Evolutionary conservation across 2,888 invertebrate genomes (phyloP).

Genomic region (Agapostemon virescens): DNA sequence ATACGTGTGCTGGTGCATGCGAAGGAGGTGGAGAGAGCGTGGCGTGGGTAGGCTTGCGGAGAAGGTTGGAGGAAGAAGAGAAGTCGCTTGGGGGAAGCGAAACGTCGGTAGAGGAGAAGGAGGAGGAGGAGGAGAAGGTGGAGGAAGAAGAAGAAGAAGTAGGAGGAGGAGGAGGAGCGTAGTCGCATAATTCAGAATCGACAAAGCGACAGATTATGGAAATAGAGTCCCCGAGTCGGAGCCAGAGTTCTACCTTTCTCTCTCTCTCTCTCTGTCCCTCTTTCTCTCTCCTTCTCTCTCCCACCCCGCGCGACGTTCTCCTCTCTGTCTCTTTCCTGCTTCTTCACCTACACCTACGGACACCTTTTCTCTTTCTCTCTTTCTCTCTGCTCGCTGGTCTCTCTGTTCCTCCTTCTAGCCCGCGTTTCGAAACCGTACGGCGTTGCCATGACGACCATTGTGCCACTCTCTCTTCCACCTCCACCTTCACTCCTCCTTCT

Average conservation of each 20-base stretch:
- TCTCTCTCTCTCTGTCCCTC: slow-evolving; percentile 53
- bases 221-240: slow-evolving; percentile 79
- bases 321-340: slow-evolving; percentile 30
- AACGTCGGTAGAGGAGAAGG: slow-evolving; percentile 18
- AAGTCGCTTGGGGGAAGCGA: slow-evolving; percentile 44
- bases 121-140: slow-evolving; percentile 30
- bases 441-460: slow-evolving; percentile 79
- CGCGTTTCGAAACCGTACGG: slow-evolving; percentile 63
- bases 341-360: slow-evolving; percentile 44
- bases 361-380: slow-evolving; percentile 47
- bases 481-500: slow-evolving; percentile 63
- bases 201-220: slow-evolving; percentile 81
- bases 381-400: slow-evolving; percentile 30
- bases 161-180: slow-evolving; percentile 69
- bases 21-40: slow-evolving; percentile 45
- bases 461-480: slow-evolving; percentile 71
- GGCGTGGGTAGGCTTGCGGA: slow-evolving; percentile 37
- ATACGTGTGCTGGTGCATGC: slow-evolving; percentile 33
- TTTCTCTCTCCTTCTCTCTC: slow-evolving; percentile 43
- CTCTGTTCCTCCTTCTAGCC: slow-evolving; percentile 42
- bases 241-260: slow-evolving; percentile 65
- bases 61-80: slow-evolving; percentile 51
- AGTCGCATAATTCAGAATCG: slow-evolving; percentile 80
- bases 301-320: slow-evolving; percentile 37
- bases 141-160: slow-evolving; percentile 51